Evolutionary conservation across 1,140 invertebrate species (phyloP), one percentile per base, ranked within the genome.

Genomic region (Leucophenga varia): DNA sequence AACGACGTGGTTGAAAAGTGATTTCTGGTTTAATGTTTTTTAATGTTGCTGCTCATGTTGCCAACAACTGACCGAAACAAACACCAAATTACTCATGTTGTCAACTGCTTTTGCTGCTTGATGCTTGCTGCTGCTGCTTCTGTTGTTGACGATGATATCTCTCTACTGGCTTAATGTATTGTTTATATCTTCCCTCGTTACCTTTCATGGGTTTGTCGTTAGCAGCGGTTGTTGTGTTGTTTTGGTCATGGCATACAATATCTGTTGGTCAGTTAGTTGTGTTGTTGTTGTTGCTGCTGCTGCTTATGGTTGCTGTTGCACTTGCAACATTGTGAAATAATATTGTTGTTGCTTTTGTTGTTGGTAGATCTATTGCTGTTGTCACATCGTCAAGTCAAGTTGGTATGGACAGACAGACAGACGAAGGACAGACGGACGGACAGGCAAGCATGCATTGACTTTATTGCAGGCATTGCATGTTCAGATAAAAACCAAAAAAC

Each of bases 11-110:
- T 61, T 59, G 63, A 64, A 65, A 65, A 65, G 61, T 65, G 61
- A 65, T 65, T 65, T 65, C 63, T 59, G 63, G 61, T 63, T 64
- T 65, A 67, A 64, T 64, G 61, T 65, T 64, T 64, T 61, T 63
- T 64, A 64, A 65, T 65, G 61, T 59, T 55, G 63, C 63, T 55
- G 63, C 63, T 65, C 63, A 63, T 65, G 63, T 65, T 65, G 63
- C 63, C 22, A 25, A 25, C 5, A n/a, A n/a, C n/a, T n/a, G n/a
- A n/a, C n/a, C n/a, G n/a, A n/a, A n/a, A n/a, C n/a, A n/a, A n/a
- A n/a, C n/a, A n/a, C n/a, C n/a, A n/a, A n/a, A n/a, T n/a, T n/a
- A n/a, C 63, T 65, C 63, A 63, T 65, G 63, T 65, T 65, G 63
- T 59, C 22, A 25, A 25, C 5, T n/a, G n/a, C n/a, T n/a, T n/a